Conservation (phyloP, 2,113 vertebrate species). For the Acrocephalus arundinaceus region DNA sequence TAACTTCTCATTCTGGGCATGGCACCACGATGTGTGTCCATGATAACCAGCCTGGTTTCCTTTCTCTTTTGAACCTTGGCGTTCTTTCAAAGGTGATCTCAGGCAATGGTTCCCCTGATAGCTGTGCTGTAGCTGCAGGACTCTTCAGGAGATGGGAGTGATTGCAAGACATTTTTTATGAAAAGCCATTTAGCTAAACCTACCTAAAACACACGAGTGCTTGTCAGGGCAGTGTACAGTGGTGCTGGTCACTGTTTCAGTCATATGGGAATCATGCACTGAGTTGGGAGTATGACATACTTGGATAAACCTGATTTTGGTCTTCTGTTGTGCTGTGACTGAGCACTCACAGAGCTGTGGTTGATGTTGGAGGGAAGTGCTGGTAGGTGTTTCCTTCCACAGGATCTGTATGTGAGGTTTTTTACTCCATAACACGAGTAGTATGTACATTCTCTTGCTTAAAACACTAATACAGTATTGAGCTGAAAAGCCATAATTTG, state of each 20-base stretch:
- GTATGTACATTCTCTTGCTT: not conserved
- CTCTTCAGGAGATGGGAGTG: not conserved
- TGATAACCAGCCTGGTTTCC: not conserved
- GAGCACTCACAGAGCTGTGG: not conserved
- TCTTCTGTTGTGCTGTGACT: not conserved
- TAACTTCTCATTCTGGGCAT: not conserved
- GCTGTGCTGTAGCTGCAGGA: not conserved
- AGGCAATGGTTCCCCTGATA: not conserved
- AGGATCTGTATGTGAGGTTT: not conserved
- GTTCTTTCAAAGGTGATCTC: not conserved
- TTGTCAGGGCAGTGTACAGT: not conserved
- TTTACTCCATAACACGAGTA: not conserved
- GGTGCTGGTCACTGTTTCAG: not conserved
- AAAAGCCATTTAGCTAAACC: not conserved
- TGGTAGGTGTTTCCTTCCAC: not conserved
- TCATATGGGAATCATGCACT: not conserved
- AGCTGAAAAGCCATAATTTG: not conserved
- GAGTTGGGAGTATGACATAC: not conserved
- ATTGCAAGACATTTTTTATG: not conserved
- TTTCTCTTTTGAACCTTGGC: not conserved
- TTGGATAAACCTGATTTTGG: not conserved
- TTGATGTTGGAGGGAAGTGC: not conserved
- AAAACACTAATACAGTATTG: not conserved
- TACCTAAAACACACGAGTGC: accelerated
- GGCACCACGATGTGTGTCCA: accelerated